These are phyloP conservation scores for Drosophila stalkeri DNA, from an alignment of 2,888 invertebrate species.

Conservation along the genomic window DNA sequence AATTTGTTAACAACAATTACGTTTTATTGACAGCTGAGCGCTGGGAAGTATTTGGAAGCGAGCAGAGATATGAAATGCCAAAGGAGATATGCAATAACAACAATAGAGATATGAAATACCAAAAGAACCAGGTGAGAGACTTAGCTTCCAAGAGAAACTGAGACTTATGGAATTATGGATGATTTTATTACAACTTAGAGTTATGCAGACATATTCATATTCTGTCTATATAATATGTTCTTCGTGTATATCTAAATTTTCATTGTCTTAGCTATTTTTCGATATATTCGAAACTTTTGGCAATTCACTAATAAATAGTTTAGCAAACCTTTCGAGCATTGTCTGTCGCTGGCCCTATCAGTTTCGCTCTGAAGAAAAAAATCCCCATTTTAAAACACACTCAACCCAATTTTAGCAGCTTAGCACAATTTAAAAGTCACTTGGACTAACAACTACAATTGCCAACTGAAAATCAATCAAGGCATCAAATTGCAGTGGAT, in stretches of 20 bases:
- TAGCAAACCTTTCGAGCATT: slow-evolving; percentile 1
- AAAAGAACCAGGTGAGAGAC: not conserved
- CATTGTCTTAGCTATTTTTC: not conserved
- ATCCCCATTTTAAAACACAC: not conserved
- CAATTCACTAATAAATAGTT: slow-evolving; percentile 19
- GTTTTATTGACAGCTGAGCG: slow-evolving; percentile 21
- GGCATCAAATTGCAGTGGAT: slow-evolving; percentile 10
- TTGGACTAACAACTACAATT: slow-evolving; percentile 54
- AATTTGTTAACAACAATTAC: slow-evolving; percentile 46
- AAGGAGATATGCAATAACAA: not conserved
- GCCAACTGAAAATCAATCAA: slow-evolving; percentile 41
- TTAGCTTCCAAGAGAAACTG: too few species aligned
- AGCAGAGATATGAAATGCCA: slow-evolving; percentile 13
- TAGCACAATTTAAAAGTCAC: slow-evolving; percentile 57
- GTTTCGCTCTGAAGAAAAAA: slow-evolving; percentile 6
- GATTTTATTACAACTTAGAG: not conserved
- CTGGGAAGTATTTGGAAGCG: not conserved
- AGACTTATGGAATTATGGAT: too few species aligned
- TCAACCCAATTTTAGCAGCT: slow-evolving; percentile 29
- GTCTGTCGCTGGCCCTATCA: not conserved
- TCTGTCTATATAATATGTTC: not conserved
- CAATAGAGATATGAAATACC: not conserved
- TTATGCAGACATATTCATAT: not conserved
- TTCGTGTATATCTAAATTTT: not conserved
- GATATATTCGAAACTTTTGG: not conserved